A percentile compares a stretch with the other conserved stretches of the same genome.
Evolutionary conservation across 2,797 vertebrate species (phyloP).

Genomic region (Sebastes taczanowskii): DNA sequence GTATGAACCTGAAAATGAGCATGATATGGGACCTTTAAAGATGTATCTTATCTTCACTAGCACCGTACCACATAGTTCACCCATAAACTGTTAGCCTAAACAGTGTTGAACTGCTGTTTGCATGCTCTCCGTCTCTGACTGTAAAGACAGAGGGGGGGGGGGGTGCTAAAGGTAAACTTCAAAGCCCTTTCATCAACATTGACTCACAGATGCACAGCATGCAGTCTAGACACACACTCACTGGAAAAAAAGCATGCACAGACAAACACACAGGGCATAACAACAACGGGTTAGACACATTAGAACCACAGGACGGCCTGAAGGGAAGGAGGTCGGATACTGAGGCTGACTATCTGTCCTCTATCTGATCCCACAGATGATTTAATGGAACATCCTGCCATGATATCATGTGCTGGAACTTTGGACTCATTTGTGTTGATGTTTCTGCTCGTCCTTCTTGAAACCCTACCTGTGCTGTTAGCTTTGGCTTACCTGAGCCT

Average conservation of each 20-base stretch:
- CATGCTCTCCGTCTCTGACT: not conserved
- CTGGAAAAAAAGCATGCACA: not conserved
- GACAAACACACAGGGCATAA: not conserved
- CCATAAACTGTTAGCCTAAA: not conserved
- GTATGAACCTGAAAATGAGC: too few relatives aligned
- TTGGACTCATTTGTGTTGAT: not conserved
- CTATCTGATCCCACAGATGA: not conserved
- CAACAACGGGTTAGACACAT: not conserved
- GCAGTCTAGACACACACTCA: constrained; percentile 20
- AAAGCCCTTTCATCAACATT: constrained; percentile 28
- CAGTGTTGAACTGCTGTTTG: not conserved
- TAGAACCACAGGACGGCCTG: not conserved
- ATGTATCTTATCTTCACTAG: not conserved
- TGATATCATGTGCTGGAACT: not conserved
- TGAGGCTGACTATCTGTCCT: not conserved
- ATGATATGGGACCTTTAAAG: too few relatives aligned
- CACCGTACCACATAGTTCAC: not conserved
- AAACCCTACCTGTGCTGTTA: not conserved
- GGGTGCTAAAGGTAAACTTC: not conserved
- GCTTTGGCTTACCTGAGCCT: not conserved
- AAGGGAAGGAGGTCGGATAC: not conserved
- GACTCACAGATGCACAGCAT: constrained; percentile 24
- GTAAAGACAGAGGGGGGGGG: not conserved
- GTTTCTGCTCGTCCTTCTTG: not conserved
- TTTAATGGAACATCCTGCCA: not conserved